Evolutionary conservation across 2,113 vertebrate species (phyloP), one percentile per base, ranked within the genome.

Genomic region (Eidolon helvum): DNA sequence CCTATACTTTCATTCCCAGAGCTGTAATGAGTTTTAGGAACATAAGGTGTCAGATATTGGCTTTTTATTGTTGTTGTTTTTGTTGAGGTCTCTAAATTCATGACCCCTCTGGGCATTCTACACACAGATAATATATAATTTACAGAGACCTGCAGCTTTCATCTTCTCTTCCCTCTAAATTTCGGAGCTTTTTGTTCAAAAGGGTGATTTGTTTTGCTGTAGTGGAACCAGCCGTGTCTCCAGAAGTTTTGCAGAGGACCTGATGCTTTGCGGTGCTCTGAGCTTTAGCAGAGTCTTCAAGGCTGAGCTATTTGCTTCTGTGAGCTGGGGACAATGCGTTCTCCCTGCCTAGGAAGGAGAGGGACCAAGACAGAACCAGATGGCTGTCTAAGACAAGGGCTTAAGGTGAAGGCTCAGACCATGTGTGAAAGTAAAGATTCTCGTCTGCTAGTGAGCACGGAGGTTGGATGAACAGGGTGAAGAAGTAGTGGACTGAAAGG

Each of bases 11-110:
- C 96, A 97, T 97, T 98, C 95, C 97, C 96, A 95, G 95, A 95
- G 87, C 97, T 97, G 87, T 98, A 98, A 98, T 98, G 98, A 98
- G 97, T 98, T 98, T 98, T 98, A 97, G 96, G 85, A 98, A 98
- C 98, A 98, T 84, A 98, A 98, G 96, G 98, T 98, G 97, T 98
- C 98, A 98, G 97, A 97, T 98, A 90, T 43, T 97, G 97, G 95
- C 77, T 98, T 98, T 92, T 97, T 78, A 53, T 94, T 97, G 89
- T 91, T 97, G 97, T 63, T 71, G 87, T 94, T 98, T 97, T 74
- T 87, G 95, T 97, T 98, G 96, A 98, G 98, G 98, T 97, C 87
- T 98, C 96, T 96, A 88, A 98, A 98, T 98, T 98, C 98, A 98
- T 96, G 97, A 96, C 95, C 97, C 98, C 97, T 97, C 71, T 83